Base-by-base conservation (phyloP, 2,888 invertebrate species). In the Notocelia uddmanniana region DNA sequence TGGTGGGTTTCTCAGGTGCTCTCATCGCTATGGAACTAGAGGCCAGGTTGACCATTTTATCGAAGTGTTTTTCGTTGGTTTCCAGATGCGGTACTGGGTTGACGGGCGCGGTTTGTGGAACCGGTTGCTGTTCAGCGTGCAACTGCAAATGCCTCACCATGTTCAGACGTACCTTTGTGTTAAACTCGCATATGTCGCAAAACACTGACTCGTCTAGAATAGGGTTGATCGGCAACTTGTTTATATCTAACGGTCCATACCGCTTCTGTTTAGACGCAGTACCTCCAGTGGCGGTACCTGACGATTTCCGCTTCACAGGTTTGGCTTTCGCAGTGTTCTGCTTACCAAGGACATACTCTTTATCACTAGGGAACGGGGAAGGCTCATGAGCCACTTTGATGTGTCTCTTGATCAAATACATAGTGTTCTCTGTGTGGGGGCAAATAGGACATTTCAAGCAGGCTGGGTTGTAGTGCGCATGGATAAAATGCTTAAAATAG, bases 31-130 rank as follows among this genome's bases (percentile, higher is more conserved):
- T 78, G 13, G 95, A 97, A 77, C 96, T 97, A n/a, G 96, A 96
- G 0, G 97, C 97, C 19, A 97, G 93, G 84, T 97, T 97, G 0
- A 96, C 94, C 97, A 97, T 97, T 84, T 96, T 97, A 84, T 97
- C 97, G 81, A 97, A 97, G 94, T 97, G 97, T 77, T 95, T 95
- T 82, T 97, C 97, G 76, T 96, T 96, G 52, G 96, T 95, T 77
- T 96, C 96, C 48, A 97, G 89, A 82, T 96, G 97, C 0, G 97
- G 97, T 8, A 97, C 97, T 0, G 97, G 97, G 91, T 97, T 97
- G 0, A 97, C 96, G 0, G 97, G 97, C 15, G 96, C 96, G 0
- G 94, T 95, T 68, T 94, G 94, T 0, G 97, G 95, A 9, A 95
- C 96, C 0, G 93, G 94, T 75, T 95, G 95, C 76, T 95, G 95